Percentiles rank a stretch among this genome's conserved stretches.
Conservation (phyloP, 2,888 invertebrate genomes). For the Pomacea canaliculata region DNA sequence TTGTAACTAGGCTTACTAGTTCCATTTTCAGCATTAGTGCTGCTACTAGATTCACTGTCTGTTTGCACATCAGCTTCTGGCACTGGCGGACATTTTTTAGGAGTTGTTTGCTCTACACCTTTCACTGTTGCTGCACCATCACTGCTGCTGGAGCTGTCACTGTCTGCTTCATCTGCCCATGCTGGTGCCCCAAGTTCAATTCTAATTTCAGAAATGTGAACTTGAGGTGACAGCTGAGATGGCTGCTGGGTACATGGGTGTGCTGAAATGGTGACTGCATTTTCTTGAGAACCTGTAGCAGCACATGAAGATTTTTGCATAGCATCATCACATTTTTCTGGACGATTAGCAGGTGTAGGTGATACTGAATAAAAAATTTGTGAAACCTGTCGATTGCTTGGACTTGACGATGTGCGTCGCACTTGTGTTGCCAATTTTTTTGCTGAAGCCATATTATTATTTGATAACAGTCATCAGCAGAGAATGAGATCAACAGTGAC, state of each 20-base stretch:
- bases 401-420: not conserved
- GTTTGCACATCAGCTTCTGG: not conserved
- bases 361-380: not conserved
- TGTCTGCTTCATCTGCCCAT: slow-evolving; percentile 23
- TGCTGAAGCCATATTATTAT: no score
- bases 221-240: slow-evolving; percentile 33
- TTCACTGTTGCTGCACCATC: slow-evolving; percentile 24
- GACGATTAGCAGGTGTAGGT: not conserved
- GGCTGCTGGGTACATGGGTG: slow-evolving; percentile 35
- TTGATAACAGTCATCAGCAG: no score
- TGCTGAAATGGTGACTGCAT: slow-evolving; percentile 31
- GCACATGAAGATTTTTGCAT: not conserved
- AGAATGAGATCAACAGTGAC: no score
- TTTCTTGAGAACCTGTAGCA: slow-evolving; percentile 22
- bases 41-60: not conserved
- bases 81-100: not conserved
- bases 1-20: not conserved
- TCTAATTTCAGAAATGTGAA: slow-evolving; percentile 33
- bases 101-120: slow-evolving; percentile 2
- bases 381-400: not conserved
- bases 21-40: not conserved
- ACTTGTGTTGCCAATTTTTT: no score
- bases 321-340: not conserved
- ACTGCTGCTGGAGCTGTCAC: slow-evolving; percentile 14
- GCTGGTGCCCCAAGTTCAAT: slow-evolving; percentile 27